phyloP scores from a whole-genome alignment of 2,888 invertebrate species.

The Meta bourneti region DNA sequence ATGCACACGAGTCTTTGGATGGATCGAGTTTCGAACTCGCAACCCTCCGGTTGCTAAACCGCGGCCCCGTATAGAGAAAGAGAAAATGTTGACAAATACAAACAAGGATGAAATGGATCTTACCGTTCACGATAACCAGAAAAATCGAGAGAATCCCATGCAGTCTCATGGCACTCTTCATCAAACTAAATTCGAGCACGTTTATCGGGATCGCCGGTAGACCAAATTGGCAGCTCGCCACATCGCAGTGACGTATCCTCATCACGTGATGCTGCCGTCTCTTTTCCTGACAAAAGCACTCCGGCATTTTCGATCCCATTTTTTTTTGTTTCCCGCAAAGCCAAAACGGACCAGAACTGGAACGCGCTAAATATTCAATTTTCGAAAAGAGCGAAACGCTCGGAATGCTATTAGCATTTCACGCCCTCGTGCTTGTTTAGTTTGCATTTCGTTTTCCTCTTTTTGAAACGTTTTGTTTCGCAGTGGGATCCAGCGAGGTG shows the following conservation, averaged over 20 bases:
- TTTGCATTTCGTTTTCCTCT: not conserved
- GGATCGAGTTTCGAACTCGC: no score
- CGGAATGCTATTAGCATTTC: not conserved
- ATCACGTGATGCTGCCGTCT: not conserved
- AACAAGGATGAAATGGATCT: not conserved
- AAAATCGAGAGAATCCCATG: not conserved
- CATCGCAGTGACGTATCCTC: conserved; percentile 5
- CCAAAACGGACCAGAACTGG: not conserved
- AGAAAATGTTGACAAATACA: no score
- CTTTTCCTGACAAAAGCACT: not conserved
- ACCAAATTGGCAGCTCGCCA: conserved; percentile 33
- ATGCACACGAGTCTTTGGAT: no score
- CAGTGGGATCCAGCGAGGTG: not conserved
- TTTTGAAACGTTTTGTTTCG: not conserved
- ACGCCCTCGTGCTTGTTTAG: not conserved
- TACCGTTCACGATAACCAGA: not conserved
- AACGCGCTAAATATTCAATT: not conserved
- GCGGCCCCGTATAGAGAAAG: no score
- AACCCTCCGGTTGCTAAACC: no score
- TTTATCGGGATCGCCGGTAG: not conserved
- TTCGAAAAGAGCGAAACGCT: not conserved
- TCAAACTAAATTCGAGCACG: conserved; percentile 9
- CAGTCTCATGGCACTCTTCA: not conserved
- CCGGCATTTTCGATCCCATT: not conserved
- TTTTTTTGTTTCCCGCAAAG: not conserved